Evolutionary conservation across 1,140 invertebrate species (phyloP), one percentile per base, ranked within the genome.

Genomic region (Copidosoma floridanum): DNA sequence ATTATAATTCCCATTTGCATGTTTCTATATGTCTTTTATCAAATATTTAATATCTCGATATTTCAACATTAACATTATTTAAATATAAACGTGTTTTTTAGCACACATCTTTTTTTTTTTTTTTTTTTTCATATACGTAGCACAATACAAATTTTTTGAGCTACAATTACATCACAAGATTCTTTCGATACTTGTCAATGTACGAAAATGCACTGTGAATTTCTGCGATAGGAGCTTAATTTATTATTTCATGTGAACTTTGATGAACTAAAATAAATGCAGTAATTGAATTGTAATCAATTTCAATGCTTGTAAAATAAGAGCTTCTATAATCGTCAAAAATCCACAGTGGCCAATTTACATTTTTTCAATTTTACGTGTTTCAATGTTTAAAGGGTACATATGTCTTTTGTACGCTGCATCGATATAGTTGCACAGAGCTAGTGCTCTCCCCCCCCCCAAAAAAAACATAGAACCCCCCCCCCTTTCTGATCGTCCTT

Each of bases 341-440:
- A 54, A 60, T 60, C 48, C 32, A 51, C 29, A 24, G 50, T 38
- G n/a, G 38, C n/a, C n/a, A n/a, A n/a, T n/a, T n/a, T n/a, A n/a
- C n/a, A n/a, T n/a, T n/a, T n/a, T n/a, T n/a, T n/a, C 29, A 48
- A 44, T 29, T 48, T 46, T 3, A 60, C 40, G n/a, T 55, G 23
- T 40, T 14, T 46, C 1, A 61, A 50, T 61, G 52, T 61, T 61
- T 40, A 35, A 61, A 55, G 35, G 44, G 38, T 60, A 41, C n/a
- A n/a, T n/a, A n/a, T n/a, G n/a, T n/a, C n/a, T n/a, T n/a, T 16
- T 12, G 48, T 47, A 29, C 24, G 41, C 35, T 40, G 48, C 38
- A 60, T 60, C 32, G 14, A 18, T 35, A 35, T 52, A 44, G 20
- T 52, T 46, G 57, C 57, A 59, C 57, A 37, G 38, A n/a, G n/a